phyloP scores from a whole-genome alignment of 2,797 vertebrate genomes.

The Fundulus diaphanus region DNA sequence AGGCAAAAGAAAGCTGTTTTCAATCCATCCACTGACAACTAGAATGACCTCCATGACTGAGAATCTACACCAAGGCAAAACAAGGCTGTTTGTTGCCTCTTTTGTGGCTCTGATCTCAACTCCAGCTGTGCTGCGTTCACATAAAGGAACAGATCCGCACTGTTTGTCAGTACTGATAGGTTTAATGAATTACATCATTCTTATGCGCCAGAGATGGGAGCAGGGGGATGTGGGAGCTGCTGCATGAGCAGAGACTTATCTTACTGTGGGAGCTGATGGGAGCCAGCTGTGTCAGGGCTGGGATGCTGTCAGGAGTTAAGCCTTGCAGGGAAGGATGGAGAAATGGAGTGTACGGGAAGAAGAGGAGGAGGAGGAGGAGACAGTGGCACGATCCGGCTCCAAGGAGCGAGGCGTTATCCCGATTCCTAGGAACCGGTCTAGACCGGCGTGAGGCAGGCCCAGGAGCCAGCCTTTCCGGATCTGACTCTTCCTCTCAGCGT shows the following conservation, averaged over 20 bases:
- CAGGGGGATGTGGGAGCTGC: slow-evolving; percentile 42
- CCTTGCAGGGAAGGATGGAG: slow-evolving; percentile 37
- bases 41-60: background rate
- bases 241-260: slow-evolving; percentile 49
- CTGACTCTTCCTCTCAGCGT: slow-evolving; percentile 41
- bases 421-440: slow-evolving; percentile 46
- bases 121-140: background rate
- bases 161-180: background rate
- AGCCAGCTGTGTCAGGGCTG: slow-evolving; percentile 68
- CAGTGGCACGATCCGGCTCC: slow-evolving; percentile 34
- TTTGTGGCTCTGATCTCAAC: background rate
- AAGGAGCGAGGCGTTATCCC: slow-evolving; percentile 31
- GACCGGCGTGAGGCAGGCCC: slow-evolving; percentile 39
- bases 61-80: background rate
- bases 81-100: slow-evolving; percentile 1
- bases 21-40: background rate
- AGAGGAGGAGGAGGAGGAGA: slow-evolving; percentile 24
- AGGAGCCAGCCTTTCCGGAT: slow-evolving; percentile 59
- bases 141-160: background rate
- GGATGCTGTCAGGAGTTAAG: slow-evolving; percentile 37
- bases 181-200: slow-evolving; percentile 46
- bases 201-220: slow-evolving; percentile 23
- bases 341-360: slow-evolving; percentile 30
- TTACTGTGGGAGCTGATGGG: slow-evolving; percentile 63
- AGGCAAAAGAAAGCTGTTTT: background rate